Conservation (phyloP, 2,888 invertebrate species). For the Drosophila multiciliata region DNA sequence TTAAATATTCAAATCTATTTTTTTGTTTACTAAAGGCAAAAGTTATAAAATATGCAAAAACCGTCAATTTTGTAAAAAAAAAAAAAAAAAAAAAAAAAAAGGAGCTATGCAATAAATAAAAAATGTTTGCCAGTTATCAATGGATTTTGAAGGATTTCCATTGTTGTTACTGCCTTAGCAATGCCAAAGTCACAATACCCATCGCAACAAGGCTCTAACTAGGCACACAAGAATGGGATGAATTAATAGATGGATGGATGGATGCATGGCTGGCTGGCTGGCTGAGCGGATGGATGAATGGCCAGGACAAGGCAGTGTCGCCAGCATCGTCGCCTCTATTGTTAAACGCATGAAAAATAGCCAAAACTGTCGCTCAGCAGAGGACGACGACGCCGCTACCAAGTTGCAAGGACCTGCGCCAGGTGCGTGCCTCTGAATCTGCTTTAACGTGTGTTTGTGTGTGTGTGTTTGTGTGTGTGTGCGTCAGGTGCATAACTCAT, state of each 20-base stretch:
- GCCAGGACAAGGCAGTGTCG: conserved; percentile 36
- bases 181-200: conserved; percentile 8
- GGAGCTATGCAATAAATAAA: no score
- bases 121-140: not conserved
- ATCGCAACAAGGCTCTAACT: conserved; percentile 20
- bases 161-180: conserved; percentile 7
- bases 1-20: not conserved
- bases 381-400: conserved; percentile 10
- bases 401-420: conserved; percentile 15
- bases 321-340: conserved; percentile 56
- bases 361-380: conserved; percentile 63
- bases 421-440: conserved; percentile 11
- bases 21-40: not conserved
- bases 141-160: not conserved
- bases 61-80: no score
- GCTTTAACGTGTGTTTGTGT: not conserved
- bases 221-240: conserved; percentile 26
- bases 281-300: conserved; percentile 19
- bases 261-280: conserved; percentile 8
- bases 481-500: conserved; percentile 71
- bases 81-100: not conserved
- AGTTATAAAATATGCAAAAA: not conserved
- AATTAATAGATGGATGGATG: conserved; percentile 9
- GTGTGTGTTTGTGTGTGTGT: conserved; percentile 11
- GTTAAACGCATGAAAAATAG: conserved; percentile 79